Evolutionary conservation across 2,113 vertebrate genomes (phyloP), one percentile per base, ranked within the genome.

Genomic region (Natator depressus): DNA sequence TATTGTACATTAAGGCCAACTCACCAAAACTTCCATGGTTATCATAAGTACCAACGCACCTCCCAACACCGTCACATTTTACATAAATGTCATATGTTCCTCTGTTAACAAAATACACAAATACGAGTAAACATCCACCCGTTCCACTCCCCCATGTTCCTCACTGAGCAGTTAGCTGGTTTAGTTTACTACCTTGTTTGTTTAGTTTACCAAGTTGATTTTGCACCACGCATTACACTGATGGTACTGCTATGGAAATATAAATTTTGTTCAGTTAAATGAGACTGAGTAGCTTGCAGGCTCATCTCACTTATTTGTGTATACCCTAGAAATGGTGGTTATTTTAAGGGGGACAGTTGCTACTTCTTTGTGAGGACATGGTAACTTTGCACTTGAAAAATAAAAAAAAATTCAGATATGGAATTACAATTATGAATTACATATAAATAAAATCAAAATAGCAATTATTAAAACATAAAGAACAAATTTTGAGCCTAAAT

Each of bases 1-100:
- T 99, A 93, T 99, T 99, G 98, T 99, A 99, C 99, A 99, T 99
- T 98, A 99, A 98, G 89, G 99, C 99, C 97, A 99, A 98, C 97
- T 99, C 99, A 89, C 99, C 99, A 95, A 99, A 99, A 97, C 99
- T 99, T 91, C 99, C 99, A 91, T 98, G 98, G 96, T 99, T 99
- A 96, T 99, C 99, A 46, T 99, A 99, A 93, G 98, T 98, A 88
- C 99, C 99, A 65, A 99, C 99, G 80, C 98, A 98, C 95, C 98
- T 98, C 92, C 99, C 99, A 53, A 98, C 96, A 53, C 99, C 98
- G 2, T 99, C 99, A 4, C 98, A 98, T 95, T 98, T 99, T 91
- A 99, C 98, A 59, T 98, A 99, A 96, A 99, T 99, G 92, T 99
- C 99, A 81, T 99, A 99, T 4, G 97, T 99, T 84, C 99, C 99